Evolutionary conservation across 2,113 vertebrate species (phyloP).

Genomic region (Perca flavescens): DNA sequence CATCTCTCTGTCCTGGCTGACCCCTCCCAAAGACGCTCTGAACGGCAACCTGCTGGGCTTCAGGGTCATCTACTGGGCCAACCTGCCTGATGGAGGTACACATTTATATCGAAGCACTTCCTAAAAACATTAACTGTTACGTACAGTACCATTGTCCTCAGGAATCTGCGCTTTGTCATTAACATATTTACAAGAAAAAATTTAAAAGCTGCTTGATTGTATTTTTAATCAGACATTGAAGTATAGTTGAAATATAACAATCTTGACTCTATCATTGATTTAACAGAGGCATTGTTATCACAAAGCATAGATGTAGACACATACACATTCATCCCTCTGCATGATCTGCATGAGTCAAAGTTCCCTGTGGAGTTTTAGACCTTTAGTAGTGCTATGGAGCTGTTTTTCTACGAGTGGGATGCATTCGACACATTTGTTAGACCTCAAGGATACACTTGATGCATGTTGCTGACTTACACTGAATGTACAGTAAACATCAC

Average conservation of each 20-base stretch:
- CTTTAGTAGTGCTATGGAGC: too few species aligned
- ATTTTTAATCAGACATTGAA: not conserved
- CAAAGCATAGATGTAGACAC: too few species aligned
- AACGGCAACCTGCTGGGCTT: conserved; percentile 98
- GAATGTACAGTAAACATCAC: not conserved
- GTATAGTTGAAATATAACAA: too few species aligned
- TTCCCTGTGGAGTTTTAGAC: too few species aligned
- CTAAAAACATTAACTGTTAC: not conserved
- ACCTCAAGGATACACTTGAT: not conserved
- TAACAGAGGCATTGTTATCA: too few species aligned
- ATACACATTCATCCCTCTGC: too few species aligned
- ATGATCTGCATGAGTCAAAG: too few species aligned
- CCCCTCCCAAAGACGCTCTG: conserved; percentile 93
- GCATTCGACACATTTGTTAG: not conserved
- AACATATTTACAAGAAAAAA: not conserved
- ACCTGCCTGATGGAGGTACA: conserved; percentile 97
- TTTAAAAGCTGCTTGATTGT: not conserved
- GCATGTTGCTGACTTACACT: not conserved
- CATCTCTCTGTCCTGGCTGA: conserved; percentile 96
- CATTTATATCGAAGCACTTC: not conserved
- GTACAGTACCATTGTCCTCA: not conserved
- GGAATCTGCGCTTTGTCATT: not conserved
- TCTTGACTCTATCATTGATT: too few species aligned
- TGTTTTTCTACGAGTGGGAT: too few species aligned
- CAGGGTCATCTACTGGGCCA: conserved; percentile 98